Percentiles rank a stretch among this genome's conserved stretches.
These are phyloP conservation scores for Lottia gigantea DNA, from an alignment of 2,888 invertebrate species.

Conservation along the genomic window DNA sequence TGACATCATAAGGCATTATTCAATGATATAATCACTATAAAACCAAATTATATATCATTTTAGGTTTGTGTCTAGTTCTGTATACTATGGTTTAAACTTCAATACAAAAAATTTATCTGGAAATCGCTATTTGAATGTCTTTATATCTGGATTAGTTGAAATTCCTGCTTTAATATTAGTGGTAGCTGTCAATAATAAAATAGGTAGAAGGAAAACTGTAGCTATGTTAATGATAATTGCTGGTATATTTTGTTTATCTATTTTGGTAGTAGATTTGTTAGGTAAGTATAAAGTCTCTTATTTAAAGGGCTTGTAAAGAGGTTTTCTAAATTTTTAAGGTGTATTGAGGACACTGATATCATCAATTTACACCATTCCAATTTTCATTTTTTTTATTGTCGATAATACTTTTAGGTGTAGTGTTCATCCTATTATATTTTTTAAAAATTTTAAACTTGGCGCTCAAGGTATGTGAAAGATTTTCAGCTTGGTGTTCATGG, in stretches of 20 bases:
- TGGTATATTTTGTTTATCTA: constrained; percentile 54
- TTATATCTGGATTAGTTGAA: constrained; percentile 63
- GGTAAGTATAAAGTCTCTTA: constrained; percentile 43
- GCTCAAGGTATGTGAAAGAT: too few relatives aligned
- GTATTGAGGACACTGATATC: too few relatives aligned
- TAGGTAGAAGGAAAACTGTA: constrained; percentile 58
- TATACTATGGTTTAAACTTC: constrained; percentile 63
- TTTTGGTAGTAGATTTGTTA: constrained; percentile 53
- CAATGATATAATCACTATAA: too few relatives aligned
- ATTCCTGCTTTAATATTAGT: constrained; percentile 62
- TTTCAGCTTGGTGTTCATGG: too few relatives aligned
- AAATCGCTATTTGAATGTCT: constrained; percentile 59
- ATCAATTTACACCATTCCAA: too few relatives aligned
- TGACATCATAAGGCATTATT: too few relatives aligned
- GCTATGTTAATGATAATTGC: constrained; percentile 51
- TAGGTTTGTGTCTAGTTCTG: constrained; percentile 64
- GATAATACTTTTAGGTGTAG: too few relatives aligned
- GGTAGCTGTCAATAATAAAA: constrained; percentile 55
- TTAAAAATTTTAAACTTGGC: too few relatives aligned
- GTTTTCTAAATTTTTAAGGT: too few relatives aligned
- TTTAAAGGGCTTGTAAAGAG: too few relatives aligned
- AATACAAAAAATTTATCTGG: constrained; percentile 60
- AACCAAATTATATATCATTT: constrained; percentile 13
- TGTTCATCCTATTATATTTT: too few relatives aligned
- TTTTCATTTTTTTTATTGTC: too few relatives aligned